phyloP scores from a whole-genome alignment of 2,888 invertebrate species.

The Amaurobius ferox region DNA sequence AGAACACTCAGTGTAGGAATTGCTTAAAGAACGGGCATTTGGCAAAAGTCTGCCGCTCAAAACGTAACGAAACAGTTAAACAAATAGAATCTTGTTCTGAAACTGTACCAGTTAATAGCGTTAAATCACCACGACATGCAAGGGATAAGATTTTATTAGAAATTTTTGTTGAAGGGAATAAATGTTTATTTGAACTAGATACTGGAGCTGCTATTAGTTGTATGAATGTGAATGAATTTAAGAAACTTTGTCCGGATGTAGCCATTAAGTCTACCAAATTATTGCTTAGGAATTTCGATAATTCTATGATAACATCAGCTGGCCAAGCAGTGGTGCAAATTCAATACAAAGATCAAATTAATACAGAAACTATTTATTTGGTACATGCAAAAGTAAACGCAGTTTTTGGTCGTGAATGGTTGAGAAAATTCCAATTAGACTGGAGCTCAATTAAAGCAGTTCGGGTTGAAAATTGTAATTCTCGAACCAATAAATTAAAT shows the following conservation, averaged over 20 bases:
- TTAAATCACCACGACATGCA: conserved; percentile 52
- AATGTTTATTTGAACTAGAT: conserved; percentile 44
- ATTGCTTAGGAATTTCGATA: conserved; percentile 54
- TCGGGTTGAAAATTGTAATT: conserved; percentile 51
- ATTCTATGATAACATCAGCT: conserved; percentile 51
- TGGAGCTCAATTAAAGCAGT: conserved; percentile 51
- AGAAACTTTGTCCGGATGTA: conserved; percentile 52
- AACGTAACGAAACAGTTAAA: conserved; percentile 43
- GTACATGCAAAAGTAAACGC: conserved; percentile 54
- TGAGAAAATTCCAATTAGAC: conserved; percentile 50
- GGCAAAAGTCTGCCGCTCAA: conserved; percentile 42
- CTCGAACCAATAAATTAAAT: conserved; percentile 51
- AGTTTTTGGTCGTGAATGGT: conserved; percentile 56
- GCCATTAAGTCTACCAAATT: conserved; percentile 55
- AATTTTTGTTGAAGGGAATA: conserved; percentile 48
- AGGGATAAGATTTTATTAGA: conserved; percentile 54
- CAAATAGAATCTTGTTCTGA: too few relatives aligned
- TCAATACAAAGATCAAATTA: conserved; percentile 56
- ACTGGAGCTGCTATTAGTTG: conserved; percentile 41
- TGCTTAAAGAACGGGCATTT: conserved; percentile 42
- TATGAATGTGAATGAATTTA: conserved; percentile 46
- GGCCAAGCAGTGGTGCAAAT: conserved; percentile 52
- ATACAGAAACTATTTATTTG: conserved; percentile 54
- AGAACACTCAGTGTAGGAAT: conserved; percentile 36
- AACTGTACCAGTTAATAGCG: conserved; percentile 54